Percentiles rank a stretch among this genome's conserved stretches.
Conservation (phyloP, 2,797 vertebrate genomes). For the Tadarida brasiliensis region DNA sequence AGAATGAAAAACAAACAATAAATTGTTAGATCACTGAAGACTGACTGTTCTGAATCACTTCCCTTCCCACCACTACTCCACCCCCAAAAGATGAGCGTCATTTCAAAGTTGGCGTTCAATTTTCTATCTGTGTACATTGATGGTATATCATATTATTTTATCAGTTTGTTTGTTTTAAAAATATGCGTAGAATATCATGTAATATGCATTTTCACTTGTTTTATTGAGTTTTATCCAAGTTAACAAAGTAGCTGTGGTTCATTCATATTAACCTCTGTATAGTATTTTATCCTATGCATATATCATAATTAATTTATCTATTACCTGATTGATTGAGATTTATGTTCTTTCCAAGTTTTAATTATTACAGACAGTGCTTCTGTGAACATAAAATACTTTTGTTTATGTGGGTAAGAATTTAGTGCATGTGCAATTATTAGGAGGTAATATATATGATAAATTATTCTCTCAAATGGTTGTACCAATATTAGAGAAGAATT, state of each 20-base stretch:
- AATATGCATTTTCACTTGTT: background rate
- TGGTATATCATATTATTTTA: background rate
- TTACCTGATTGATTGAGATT: background rate
- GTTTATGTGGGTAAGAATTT: background rate
- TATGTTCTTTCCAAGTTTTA: constrained; percentile 5
- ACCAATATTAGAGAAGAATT: background rate
- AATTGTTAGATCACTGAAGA: background rate
- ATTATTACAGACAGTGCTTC: background rate
- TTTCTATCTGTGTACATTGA: background rate
- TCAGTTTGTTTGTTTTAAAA: constrained; percentile 20
- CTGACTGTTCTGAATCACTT: background rate
- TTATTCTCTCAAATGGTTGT: background rate
- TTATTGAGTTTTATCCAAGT: constrained; percentile 44
- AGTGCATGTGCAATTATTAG: background rate
- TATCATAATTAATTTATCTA: background rate
- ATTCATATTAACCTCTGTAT: background rate
- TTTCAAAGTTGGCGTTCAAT: constrained; percentile 16
- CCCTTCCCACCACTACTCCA: background rate
- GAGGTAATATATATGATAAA: background rate
- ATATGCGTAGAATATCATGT: background rate
- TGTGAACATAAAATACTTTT: constrained; percentile 17
- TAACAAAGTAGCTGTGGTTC: constrained; percentile 31
- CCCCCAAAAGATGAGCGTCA: background rate
- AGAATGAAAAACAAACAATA: background rate
- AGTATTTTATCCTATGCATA: background rate